A percentile compares a stretch with the other conserved stretches of the same genome.
Evolutionary conservation across 2,113 vertebrate genomes (phyloP).

Genomic region (Tyto alba): DNA sequence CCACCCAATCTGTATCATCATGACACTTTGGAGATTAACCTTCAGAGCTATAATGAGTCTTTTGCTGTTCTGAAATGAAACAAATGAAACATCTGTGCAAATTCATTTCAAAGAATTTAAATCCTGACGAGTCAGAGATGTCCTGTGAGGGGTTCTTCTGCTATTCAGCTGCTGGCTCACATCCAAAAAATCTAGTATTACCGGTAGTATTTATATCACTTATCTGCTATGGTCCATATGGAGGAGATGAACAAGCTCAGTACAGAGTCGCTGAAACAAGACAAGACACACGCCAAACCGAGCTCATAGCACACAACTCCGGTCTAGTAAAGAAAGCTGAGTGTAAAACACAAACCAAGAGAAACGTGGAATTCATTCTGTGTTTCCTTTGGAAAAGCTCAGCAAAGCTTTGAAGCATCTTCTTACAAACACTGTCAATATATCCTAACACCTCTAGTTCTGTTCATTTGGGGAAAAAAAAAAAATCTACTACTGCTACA

Average conservation of each 20-base stretch:
- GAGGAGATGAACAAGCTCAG: background rate
- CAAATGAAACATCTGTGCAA: background rate
- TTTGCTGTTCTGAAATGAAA: background rate
- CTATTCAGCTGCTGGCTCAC: background rate
- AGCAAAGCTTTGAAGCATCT: background rate
- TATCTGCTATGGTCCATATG: background rate
- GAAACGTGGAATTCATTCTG: background rate
- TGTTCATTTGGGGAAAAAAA: background rate
- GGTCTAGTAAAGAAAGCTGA: accelerated
- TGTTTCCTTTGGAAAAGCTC: background rate
- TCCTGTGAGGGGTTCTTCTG: background rate
- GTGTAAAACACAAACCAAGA: background rate
- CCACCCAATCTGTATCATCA: background rate
- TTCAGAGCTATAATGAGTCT: accelerated
- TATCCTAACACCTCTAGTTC: background rate
- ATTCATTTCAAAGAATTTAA: background rate
- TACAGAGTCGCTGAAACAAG: background rate
- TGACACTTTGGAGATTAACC: background rate
- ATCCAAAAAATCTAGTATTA: background rate
- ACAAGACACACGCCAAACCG: background rate
- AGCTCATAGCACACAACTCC: background rate
- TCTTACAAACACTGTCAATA: background rate
- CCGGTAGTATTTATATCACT: background rate
- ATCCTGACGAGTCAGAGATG: background rate
- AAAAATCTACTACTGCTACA: background rate